These are phyloP conservation scores for Orchestia grillus DNA, from an alignment of 1,140 invertebrate genomes.

Conservation along the genomic window DNA sequence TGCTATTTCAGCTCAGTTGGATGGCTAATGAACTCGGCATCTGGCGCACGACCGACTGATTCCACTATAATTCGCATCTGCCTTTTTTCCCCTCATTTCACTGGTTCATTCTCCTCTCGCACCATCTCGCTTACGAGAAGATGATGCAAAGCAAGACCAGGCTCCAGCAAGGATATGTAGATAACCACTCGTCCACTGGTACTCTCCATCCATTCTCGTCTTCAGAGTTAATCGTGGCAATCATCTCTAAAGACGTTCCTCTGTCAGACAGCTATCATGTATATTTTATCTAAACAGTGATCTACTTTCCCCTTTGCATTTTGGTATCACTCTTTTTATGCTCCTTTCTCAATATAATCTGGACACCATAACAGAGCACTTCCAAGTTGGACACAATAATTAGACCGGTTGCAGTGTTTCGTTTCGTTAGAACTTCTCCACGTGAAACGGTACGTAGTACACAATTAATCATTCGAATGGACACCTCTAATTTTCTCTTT, in stretches of 20 bases:
- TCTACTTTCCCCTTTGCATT: background rate
- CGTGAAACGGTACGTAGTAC: background rate
- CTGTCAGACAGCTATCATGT: background rate
- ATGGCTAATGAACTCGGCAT: background rate
- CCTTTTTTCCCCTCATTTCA: too few species aligned
- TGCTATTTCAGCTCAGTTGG: background rate
- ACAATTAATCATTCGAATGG: background rate
- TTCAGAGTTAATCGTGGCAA: background rate
- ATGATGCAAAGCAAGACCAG: background rate
- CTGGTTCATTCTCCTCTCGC: background rate
- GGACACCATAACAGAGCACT: background rate
- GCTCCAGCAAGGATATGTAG: background rate
- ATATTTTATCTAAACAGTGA: background rate
- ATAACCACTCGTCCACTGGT: background rate
- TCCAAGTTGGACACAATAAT: too few species aligned
- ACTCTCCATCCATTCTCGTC: background rate
- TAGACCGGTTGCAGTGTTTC: background rate
- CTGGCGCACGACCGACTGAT: background rate
- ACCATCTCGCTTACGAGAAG: background rate
- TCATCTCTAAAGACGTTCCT: background rate
- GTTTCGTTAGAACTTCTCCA: background rate
- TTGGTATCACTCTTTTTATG: background rate
- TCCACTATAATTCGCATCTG: too few species aligned
- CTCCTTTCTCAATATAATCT: background rate
- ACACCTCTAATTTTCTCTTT: background rate